phyloP scores from a whole-genome alignment of 2,113 vertebrate species.

The Cyrtonyx montezumae region DNA sequence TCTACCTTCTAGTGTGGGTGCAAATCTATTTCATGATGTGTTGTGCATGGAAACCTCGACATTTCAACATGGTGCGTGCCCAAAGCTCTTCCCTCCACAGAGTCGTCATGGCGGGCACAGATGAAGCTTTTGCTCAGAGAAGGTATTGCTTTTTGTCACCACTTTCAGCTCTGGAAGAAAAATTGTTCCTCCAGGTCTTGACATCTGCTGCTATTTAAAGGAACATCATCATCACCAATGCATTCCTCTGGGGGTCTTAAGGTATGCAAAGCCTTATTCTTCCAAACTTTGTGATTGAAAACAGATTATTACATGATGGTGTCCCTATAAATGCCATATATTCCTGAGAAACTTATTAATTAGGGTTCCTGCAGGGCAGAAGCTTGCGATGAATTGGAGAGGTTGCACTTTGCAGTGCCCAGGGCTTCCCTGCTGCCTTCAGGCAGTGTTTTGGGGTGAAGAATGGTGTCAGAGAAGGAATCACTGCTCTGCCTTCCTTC shows the following conservation, averaged over 20 bases:
- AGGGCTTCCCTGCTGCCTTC: neutral
- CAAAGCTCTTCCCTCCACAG: neutral
- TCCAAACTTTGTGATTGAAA: constrained; percentile 11
- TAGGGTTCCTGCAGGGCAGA: neutral
- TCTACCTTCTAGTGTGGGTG: fast-evolving
- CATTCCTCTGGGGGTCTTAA: neutral
- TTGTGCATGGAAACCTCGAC: fast-evolving
- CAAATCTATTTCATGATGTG: neutral
- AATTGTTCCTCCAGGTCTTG: constrained; percentile 6
- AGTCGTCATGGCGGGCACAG: neutral
- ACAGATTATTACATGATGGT: neutral
- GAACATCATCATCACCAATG: neutral
- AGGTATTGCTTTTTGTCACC: neutral
- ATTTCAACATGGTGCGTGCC: fast-evolving
- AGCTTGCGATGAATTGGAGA: neutral
- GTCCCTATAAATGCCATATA: neutral
- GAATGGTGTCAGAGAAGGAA: neutral
- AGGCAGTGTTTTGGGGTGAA: neutral
- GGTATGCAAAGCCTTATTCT: constrained; percentile 2
- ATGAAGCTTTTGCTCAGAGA: neutral
- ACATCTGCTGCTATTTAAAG: constrained; percentile 52
- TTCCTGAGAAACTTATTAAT: neutral
- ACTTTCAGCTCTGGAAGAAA: neutral
- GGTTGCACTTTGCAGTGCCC: neutral
- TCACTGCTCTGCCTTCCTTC: neutral